Evolutionary conservation across 2,113 vertebrate genomes (phyloP), one percentile per base, ranked within the genome.

Genomic region (Pangasianodon hypophthalmus): DNA sequence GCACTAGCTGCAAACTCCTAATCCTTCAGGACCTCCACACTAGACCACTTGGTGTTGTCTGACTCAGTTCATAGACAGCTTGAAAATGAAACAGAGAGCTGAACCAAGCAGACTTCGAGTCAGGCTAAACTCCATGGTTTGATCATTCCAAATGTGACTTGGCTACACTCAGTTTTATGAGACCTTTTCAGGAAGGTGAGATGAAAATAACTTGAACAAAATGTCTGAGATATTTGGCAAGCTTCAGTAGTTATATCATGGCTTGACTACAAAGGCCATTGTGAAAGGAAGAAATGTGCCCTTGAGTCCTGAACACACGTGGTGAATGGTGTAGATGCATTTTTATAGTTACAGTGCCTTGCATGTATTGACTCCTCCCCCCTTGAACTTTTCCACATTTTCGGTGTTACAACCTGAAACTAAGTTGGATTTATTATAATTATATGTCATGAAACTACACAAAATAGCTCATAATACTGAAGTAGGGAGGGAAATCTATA

Each of bases 151-250:
- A 84, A 62, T 62, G 56, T 62, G 21, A 84, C 56, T 58, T 41
- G 54, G 19, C 32, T 84, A 58, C 81, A 60, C 52, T 26, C 41
- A 44, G 88, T 77, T 80, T 86, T 84, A 88, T 85, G 46, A 67
- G 71, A n/a, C 37, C 54, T 86, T 81, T 88, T 67, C 69, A 75
- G n/a, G 29, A 81, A 87, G 77, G 54, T 64, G 86, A 56, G 67
- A 71, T n/a, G 6, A 67, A 90, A 91, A 92, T 91, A 92, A 88
- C 56, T 50, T 37, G 26, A 67, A 58, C 7, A 86, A 85, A 92
- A 90, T 85, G 86, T 86, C 58, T 85, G 46, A 58, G 52, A 90
- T 90, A 67, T 87, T 87, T 90, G 91, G 91, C 92, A 67, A 88
- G 84, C 62, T 64, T 64, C 44, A 52, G 24, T 44, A 52, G 73